Conservation (phyloP, 2,888 invertebrate species). For the Notodonta dromedarius region DNA sequence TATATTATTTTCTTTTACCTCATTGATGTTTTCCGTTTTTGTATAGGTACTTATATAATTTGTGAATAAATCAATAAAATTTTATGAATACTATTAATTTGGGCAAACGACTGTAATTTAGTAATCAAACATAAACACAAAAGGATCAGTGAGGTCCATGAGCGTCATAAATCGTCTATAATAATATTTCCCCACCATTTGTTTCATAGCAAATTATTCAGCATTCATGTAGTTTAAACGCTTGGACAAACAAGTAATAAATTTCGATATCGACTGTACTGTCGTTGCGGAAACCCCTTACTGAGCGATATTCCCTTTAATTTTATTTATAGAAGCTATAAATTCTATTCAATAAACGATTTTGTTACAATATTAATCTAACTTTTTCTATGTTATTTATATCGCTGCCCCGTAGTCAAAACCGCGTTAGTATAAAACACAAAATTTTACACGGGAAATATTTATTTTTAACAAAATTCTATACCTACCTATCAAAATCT, state of each 20-base stretch:
- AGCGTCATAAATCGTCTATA: constrained; percentile 14
- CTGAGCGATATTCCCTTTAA: constrained; percentile 52
- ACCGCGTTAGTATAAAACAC: too few species aligned
- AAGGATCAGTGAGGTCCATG: neutral
- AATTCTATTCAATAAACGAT: constrained; percentile 28
- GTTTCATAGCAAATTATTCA: constrained; percentile 33
- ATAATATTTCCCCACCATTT: constrained; percentile 55
- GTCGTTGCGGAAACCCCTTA: constrained; percentile 51
- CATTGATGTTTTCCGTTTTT: too few species aligned
- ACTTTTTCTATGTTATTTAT: too few species aligned
- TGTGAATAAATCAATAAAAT: too few species aligned
- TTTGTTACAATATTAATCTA: too few species aligned
- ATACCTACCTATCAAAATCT: too few species aligned
- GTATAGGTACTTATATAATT: too few species aligned
- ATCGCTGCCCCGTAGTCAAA: too few species aligned
- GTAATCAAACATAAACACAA: neutral
- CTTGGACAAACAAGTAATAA: constrained; percentile 51
- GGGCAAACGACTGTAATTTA: neutral
- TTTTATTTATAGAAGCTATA: constrained; percentile 50
- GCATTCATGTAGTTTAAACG: constrained; percentile 44
- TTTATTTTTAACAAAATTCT: too few species aligned
- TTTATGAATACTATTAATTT: too few species aligned
- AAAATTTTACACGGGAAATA: too few species aligned
- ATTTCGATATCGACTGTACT: constrained; percentile 50
- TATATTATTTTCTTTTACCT: too few species aligned